phyloP scores from a whole-genome alignment of 64 coral and sea anemone species.

The Anthopleura sola region DNA sequence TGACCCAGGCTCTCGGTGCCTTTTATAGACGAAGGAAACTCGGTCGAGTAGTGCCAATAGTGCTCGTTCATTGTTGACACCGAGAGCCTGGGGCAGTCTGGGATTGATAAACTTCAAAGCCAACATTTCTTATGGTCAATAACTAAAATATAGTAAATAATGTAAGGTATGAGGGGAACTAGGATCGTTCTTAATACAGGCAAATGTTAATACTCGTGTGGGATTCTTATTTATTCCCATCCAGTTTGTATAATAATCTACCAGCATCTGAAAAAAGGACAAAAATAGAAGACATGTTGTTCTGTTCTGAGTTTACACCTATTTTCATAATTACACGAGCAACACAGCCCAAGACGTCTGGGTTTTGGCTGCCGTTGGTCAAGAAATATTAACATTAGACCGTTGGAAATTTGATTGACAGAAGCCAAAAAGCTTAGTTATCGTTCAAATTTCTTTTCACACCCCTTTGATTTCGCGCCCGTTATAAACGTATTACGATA shows the following conservation, averaged over 20 bases:
- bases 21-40: neutral
- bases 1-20: neutral
- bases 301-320: neutral
- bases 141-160: neutral
- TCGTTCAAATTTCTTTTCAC: too few relatives aligned
- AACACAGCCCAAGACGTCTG: too few relatives aligned
- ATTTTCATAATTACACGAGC: too few relatives aligned
- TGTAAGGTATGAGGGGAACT: slow-evolving; percentile 19
- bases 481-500: too few relatives aligned
- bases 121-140: neutral
- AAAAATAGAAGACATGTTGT: neutral
- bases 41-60: neutral
- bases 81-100: neutral
- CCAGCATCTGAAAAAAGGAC: slow-evolving; percentile 14
- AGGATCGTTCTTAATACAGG: slow-evolving; percentile 20
- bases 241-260: slow-evolving; percentile 13
- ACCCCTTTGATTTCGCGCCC: too few relatives aligned
- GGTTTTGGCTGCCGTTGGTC: too few relatives aligned
- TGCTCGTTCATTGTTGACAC: neutral
- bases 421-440: too few relatives aligned
- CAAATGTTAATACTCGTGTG: slow-evolving; percentile 18
- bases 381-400: too few relatives aligned
- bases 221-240: slow-evolving; percentile 13
- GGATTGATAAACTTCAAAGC: neutral
- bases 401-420: too few relatives aligned